Evolutionary conservation across 2,888 invertebrate species (phyloP).

Genomic region (Heliconius cydno): DNA sequence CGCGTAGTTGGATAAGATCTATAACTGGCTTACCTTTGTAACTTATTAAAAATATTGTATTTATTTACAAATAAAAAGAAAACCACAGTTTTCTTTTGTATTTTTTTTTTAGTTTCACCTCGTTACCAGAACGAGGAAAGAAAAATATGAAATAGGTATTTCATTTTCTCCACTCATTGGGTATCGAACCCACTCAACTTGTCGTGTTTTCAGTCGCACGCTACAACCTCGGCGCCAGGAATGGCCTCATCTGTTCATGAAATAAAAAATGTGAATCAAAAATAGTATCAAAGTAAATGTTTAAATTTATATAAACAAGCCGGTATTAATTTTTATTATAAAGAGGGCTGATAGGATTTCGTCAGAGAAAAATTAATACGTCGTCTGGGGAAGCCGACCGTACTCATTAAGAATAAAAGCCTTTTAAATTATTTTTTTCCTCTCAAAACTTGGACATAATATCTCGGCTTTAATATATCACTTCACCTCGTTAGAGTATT

Average conservation of each 20-base stretch:
- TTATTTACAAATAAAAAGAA: neutral
- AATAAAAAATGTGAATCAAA: neutral
- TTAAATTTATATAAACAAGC: slow-evolving; percentile 28
- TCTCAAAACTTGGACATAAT: slow-evolving; percentile 22
- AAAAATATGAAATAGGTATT: too few species aligned
- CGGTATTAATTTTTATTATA: slow-evolving; percentile 34
- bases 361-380: slow-evolving; percentile 42
- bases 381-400: slow-evolving; percentile 35
- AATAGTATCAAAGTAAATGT: slow-evolving; percentile 1
- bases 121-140: too few species aligned
- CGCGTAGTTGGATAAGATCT: slow-evolving; percentile 69
- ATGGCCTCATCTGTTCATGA: too few species aligned
- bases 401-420: slow-evolving; percentile 37
- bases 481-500: neutral
- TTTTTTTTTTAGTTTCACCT: too few species aligned
- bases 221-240: too few species aligned
- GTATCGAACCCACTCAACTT: too few species aligned
- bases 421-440: slow-evolving; percentile 30
- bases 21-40: slow-evolving; percentile 70
- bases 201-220: too few species aligned
- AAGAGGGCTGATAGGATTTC: slow-evolving; percentile 42
- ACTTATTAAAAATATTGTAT: slow-evolving; percentile 4
- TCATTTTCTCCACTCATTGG: too few species aligned
- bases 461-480: neutral
- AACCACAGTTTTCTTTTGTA: neutral